Conservation (phyloP, 2,113 vertebrate species). For the Merops nubicus region DNA sequence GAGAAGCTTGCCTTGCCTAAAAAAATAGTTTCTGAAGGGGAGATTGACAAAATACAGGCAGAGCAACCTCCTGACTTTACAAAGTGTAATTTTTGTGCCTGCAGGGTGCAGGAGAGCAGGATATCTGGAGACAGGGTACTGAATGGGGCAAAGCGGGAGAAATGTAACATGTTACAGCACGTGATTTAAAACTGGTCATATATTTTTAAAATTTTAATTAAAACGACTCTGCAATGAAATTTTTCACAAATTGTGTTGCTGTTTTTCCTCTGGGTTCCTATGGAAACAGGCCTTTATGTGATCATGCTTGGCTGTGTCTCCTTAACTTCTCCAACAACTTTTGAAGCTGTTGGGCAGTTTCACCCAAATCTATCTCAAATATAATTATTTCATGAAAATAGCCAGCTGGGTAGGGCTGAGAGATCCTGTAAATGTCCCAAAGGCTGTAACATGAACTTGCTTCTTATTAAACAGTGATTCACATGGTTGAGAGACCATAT, state of each 20-base stretch:
- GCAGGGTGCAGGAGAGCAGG: background rate
- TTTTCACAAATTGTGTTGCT: conserved; percentile 34
- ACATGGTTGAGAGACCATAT: conserved; percentile 38
- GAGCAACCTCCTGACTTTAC: background rate
- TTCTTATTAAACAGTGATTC: conserved; percentile 50
- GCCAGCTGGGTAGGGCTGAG: conserved; percentile 20
- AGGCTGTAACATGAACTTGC: conserved; percentile 52
- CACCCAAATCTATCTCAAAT: conserved; percentile 22
- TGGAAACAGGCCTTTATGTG: conserved; percentile 35
- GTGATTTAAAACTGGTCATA: conserved; percentile 5
- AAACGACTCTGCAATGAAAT: conserved; percentile 10
- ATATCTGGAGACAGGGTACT: background rate
- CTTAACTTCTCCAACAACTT: conserved; percentile 56
- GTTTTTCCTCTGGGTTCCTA: conserved; percentile 57
- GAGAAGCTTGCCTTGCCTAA: background rate
- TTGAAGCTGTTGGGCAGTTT: conserved; percentile 57
- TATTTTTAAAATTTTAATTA: conserved; percentile 58
- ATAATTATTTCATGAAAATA: conserved; percentile 49
- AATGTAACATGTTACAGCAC: background rate
- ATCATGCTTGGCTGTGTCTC: conserved; percentile 49
- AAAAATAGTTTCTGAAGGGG: background rate
- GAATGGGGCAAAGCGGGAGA: background rate
- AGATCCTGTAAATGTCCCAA: conserved; percentile 51
- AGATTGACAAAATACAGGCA: background rate
- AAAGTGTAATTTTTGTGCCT: background rate